Conservation (phyloP, 2,113 vertebrate species). For the Ceuthmochares aereus region DNA sequence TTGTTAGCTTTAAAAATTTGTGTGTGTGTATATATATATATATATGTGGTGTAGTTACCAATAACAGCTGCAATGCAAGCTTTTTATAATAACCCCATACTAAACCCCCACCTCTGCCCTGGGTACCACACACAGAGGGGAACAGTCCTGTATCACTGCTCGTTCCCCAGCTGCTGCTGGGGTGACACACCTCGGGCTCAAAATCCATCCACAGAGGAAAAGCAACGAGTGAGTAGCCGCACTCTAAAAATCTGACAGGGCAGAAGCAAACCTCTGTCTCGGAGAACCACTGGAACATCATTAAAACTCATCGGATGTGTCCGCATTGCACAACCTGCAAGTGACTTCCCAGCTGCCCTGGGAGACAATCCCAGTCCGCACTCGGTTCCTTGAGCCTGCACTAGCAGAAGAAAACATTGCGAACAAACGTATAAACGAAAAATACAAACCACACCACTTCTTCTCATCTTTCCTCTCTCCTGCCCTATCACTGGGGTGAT, state of each 20-base stretch:
- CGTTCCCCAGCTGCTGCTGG: fast-evolving
- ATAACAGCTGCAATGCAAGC: fast-evolving
- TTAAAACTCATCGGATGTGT: background rate
- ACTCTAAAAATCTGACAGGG: background rate
- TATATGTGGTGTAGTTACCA: background rate
- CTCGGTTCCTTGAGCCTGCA: background rate
- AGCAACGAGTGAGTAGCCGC: background rate
- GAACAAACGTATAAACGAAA: background rate
- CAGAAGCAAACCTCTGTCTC: background rate
- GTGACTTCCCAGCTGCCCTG: background rate
- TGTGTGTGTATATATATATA: too few species aligned
- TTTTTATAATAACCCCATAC: background rate
- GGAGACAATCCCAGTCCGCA: background rate
- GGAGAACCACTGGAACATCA: background rate
- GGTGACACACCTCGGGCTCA: background rate
- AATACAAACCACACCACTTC: background rate
- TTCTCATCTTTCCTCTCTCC: background rate
- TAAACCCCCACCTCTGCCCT: background rate
- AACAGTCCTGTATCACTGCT: fast-evolving
- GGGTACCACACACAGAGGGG: fast-evolving
- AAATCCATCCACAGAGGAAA: background rate
- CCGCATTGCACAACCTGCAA: background rate
- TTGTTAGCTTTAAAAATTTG: background rate
- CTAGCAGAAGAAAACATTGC: background rate
- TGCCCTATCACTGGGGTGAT: background rate